Conservation (phyloP, 2,888 invertebrate species). For the Tineola bisselliella region DNA sequence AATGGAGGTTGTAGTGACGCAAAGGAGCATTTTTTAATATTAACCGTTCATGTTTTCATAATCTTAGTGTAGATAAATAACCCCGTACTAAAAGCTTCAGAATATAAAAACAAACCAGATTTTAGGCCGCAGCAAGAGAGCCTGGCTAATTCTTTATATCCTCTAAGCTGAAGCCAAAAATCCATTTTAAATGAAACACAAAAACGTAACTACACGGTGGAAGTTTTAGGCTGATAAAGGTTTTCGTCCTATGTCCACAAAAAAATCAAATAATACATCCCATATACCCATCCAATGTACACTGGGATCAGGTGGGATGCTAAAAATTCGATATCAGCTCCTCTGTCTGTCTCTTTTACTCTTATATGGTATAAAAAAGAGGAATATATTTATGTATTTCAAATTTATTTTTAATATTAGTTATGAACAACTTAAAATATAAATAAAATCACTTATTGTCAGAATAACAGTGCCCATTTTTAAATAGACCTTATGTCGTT, state of each 20-base stretch:
- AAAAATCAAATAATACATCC: neutral
- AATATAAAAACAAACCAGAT: neutral
- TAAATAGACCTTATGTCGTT: no score
- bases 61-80: no score
- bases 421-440: no score
- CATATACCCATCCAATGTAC: neutral
- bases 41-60: no score
- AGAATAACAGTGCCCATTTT: no score
- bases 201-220: neutral
- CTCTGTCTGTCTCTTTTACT: neutral
- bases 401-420: no score
- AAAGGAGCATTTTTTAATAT: no score
- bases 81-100: no score
- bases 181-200: neutral
- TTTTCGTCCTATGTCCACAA: conserved; percentile 6
- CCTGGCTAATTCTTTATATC: neutral
- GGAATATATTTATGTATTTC: no score
- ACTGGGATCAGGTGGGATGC: neutral
- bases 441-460: no score
- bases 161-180: neutral
- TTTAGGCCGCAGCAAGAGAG: neutral
- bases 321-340: neutral
- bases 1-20: no score
- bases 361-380: no score
- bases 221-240: neutral